A percentile compares a stretch with the other conserved stretches of the same genome.
These are phyloP conservation scores for Ochotona princeps DNA, from an alignment of 2,113 vertebrate species.

Conservation along the genomic window DNA sequence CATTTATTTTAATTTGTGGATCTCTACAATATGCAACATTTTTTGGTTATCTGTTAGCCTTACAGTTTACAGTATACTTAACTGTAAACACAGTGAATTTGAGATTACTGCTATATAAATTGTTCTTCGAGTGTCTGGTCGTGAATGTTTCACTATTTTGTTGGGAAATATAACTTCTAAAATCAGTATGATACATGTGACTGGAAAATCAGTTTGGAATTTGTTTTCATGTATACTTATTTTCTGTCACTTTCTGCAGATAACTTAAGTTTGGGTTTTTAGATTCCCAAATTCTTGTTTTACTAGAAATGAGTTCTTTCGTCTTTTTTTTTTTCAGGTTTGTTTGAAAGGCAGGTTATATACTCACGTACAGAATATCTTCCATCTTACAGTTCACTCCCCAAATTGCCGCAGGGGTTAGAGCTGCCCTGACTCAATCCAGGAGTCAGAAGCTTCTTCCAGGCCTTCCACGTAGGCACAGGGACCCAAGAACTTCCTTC, in stretches of 20 bases:
- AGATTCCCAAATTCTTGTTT: constrained; percentile 23
- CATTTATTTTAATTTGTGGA: constrained; percentile 23
- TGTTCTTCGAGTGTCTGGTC: neutral
- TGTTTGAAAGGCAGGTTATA: no score
- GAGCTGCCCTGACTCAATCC: no score
- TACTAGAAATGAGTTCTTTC: neutral
- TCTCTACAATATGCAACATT: constrained; percentile 25
- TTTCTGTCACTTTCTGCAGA: constrained; percentile 38
- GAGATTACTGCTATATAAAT: neutral
- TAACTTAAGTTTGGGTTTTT: constrained; percentile 44
- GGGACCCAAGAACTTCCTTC: no score
- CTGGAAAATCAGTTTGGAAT: constrained; percentile 32
- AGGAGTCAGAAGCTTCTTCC: no score
- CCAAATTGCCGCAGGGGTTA: no score
- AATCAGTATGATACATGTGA: neutral
- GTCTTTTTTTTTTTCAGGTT: no score
- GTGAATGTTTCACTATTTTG: constrained; percentile 23
- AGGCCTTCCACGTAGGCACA: no score
- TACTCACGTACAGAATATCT: no score
- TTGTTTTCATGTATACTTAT: constrained; percentile 11
- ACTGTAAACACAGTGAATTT: neutral
- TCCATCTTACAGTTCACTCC: no score
- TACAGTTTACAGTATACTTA: neutral
- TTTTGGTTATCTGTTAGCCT: constrained; percentile 15
- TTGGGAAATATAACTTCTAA: constrained; percentile 13